phyloP scores from a whole-genome alignment of 1,140 invertebrate genomes.

The Lamellibrachia luymesi region DNA sequence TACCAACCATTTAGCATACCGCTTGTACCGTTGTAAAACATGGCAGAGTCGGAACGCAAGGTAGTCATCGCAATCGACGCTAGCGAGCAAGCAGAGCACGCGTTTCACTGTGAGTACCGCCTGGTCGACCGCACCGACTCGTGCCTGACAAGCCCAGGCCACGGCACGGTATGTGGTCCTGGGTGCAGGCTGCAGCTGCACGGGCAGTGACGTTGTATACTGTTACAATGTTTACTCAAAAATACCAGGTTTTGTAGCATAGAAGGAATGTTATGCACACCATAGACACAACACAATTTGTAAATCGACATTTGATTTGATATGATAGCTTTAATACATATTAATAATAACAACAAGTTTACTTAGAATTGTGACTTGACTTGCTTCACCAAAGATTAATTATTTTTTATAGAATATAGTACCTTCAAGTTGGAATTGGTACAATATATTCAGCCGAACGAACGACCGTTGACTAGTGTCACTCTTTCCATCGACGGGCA shows the following conservation, averaged over 20 bases:
- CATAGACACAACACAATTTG: neutral
- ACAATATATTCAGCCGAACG: no score
- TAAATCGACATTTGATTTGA: neutral
- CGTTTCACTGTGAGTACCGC: slow-evolving; percentile 25
- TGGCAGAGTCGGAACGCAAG: slow-evolving; percentile 22
- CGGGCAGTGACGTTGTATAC: neutral
- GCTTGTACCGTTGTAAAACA: neutral
- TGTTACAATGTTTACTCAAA: neutral
- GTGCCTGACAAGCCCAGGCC: neutral
- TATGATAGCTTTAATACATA: no score
- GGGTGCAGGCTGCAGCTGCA: neutral
- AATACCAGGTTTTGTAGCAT: neutral
- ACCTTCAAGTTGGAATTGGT: no score
- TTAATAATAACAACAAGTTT: no score
- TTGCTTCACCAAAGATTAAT: no score
- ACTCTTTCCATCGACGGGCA: no score
- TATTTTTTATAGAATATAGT: no score
- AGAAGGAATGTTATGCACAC: neutral
- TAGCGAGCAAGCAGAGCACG: slow-evolving; percentile 26
- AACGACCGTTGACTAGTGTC: no score
- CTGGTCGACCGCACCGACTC: neutral
- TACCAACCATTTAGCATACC: neutral
- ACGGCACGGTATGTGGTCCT: neutral
- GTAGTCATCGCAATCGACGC: slow-evolving; percentile 27
- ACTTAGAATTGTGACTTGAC: no score